These are phyloP conservation scores for Lepidurus couesii DNA, from an alignment of 1,140 invertebrate genomes.

Conservation along the genomic window DNA sequence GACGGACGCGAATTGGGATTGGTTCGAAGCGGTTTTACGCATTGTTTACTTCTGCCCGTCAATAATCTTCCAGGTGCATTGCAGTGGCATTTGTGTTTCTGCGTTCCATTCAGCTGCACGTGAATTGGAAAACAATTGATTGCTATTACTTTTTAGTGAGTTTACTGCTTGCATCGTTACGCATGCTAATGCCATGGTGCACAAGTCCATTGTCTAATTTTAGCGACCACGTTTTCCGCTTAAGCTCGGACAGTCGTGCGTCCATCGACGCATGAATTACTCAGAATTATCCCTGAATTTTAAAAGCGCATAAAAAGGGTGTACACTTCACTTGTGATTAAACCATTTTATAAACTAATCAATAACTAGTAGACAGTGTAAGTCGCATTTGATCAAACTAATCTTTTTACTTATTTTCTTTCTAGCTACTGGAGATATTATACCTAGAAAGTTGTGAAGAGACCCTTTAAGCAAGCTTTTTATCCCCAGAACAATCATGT, in stretches of 20 bases:
- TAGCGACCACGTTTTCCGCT: too few relatives aligned
- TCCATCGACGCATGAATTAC: too few relatives aligned
- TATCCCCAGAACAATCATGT: conserved; percentile 1
- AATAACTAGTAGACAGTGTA: too few relatives aligned
- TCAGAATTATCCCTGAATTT: too few relatives aligned
- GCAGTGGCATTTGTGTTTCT: neutral
- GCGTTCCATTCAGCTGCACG: neutral
- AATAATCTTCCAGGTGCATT: conserved; percentile 9
- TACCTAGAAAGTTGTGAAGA: neutral
- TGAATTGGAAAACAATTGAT: conserved; percentile 6
- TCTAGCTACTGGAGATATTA: neutral
- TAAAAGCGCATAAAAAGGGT: too few relatives aligned
- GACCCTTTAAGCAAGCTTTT: neutral
- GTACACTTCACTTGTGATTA: too few relatives aligned
- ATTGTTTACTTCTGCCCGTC: conserved; percentile 4
- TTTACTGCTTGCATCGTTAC: neutral
- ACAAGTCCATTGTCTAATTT: too few relatives aligned
- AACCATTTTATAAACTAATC: too few relatives aligned
- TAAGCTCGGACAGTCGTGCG: too few relatives aligned
- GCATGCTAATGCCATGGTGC: too few relatives aligned
- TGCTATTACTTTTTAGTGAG: neutral
- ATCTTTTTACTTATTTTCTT: neutral
- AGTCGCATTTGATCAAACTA: too few relatives aligned
- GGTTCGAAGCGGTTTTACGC: neutral
- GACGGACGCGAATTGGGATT: neutral